Base-by-base conservation (phyloP, 1,140 invertebrate species). In the Pseudomyrmex cubaensis region DNA sequence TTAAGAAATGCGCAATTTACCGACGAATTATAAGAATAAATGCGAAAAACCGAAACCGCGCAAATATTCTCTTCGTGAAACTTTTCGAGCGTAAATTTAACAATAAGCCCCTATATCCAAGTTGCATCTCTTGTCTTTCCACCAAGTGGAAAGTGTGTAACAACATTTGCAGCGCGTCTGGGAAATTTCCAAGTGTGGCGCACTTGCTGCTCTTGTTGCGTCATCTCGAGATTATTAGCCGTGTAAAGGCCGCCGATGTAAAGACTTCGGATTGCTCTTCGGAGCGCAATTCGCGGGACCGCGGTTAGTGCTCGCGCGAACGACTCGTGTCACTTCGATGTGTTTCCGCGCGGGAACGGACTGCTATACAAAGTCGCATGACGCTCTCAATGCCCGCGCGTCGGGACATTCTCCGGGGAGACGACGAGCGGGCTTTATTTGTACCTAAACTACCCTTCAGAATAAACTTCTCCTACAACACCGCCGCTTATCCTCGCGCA, bases 381-480 rank as follows among this genome's bases (percentile, higher is more conserved):
- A 35, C 35, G 35, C 35, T 35, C 35, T 35, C 35, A 35, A 35
- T 35, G 35, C 5, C 35, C 56, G 83, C 66, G 62, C 35, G 63
- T 61, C 54, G 46, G 54, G 69, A 13, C 56, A 56, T 12, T 83
- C 69, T 62, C 83, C 13, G 25, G 84, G 48, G 84, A 73, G 70
- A 77, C 73, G 72, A 52, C 62, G 5, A 35, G 0, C 35, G 35
- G 35, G 74, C 73, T 85, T 83, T 87, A 85, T 87, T 82, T 67
- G 76, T 82, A 78, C 35, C 64, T 78, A 72, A 35, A 80, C 76
- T 80, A 80, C n/a, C 54, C 66, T 80, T 20, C 54, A 50, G 76
- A 80, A 80, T 80, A 80, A 35, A 80, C 66, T 80, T 80, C 54
- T 59, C 76, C n/a, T 70, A 78, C 48, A 10, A 35, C 54, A 44